Conservation (phyloP, 1,140 invertebrate genomes). For the Eupeodes corollae region DNA sequence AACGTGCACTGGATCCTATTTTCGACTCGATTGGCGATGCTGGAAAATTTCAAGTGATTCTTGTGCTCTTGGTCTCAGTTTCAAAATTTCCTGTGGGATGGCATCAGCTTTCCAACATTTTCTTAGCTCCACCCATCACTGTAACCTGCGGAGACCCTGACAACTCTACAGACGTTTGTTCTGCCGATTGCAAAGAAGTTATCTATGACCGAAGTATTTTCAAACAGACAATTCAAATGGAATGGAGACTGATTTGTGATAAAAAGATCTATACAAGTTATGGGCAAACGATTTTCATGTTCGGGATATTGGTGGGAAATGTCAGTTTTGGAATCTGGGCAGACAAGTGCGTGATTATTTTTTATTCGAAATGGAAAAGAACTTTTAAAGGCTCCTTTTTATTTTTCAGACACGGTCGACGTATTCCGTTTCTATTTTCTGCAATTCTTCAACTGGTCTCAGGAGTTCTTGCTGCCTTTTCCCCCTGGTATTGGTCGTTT, state of each 20-base stretch:
- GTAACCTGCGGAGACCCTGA: conserved; percentile 36
- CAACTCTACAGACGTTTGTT: conserved; percentile 35
- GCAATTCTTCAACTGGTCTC: conserved; percentile 53
- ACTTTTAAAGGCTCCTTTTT: not conserved
- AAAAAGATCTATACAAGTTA: conserved; percentile 51
- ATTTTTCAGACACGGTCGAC: conserved; percentile 52
- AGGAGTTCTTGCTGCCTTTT: conserved; percentile 51
- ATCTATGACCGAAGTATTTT: conserved; percentile 52
- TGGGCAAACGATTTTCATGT: conserved; percentile 63
- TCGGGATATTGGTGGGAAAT: conserved; percentile 60
- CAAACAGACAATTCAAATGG: conserved; percentile 54
- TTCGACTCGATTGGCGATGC: conserved; percentile 46
- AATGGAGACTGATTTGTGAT: conserved; percentile 65
- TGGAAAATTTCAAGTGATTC: conserved; percentile 57
- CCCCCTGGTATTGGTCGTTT: conserved; percentile 57
- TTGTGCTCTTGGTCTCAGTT: conserved; percentile 50
- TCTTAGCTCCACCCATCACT: conserved; percentile 47
- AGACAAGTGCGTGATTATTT: conserved; percentile 47
- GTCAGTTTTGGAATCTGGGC: conserved; percentile 61
- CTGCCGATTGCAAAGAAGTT: conserved; percentile 43
- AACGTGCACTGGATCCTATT: no score
- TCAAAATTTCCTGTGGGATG: conserved; percentile 61
- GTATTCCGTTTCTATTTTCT: conserved; percentile 50
- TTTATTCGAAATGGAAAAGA: no score
- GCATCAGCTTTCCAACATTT: conserved; percentile 55